phyloP scores from a whole-genome alignment of 2,888 invertebrate genomes.

The Ophion slaviceki region DNA sequence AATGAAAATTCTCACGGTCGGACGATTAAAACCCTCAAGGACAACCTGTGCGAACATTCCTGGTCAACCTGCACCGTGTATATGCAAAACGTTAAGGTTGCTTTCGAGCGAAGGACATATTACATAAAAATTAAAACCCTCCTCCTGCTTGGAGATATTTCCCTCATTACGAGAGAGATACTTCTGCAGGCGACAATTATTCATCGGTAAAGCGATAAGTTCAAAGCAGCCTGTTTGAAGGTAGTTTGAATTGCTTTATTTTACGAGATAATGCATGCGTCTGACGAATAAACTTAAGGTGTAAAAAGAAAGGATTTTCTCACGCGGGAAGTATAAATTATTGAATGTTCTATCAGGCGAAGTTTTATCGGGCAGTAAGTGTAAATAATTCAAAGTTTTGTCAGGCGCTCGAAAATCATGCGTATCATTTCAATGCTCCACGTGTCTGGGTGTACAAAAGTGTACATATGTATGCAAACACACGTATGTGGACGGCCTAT shows the following conservation, averaged over 20 bases:
- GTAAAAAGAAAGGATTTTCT: too few species aligned
- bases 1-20: conserved; percentile 41
- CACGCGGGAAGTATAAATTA: too few species aligned
- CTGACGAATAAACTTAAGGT: too few species aligned
- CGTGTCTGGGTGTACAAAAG: background rate
- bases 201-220: background rate
- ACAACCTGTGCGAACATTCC: conserved; percentile 21
- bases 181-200: background rate
- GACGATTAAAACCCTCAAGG: conserved; percentile 28
- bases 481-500: background rate
- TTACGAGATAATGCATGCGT: too few species aligned
- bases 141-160: background rate
- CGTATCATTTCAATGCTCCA: conserved; percentile 48
- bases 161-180: background rate
- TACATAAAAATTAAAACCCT: conserved; percentile 17
- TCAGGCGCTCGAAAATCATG: conserved; percentile 38
- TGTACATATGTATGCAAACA: background rate
- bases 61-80: too few species aligned
- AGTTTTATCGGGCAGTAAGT: background rate
- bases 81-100: conserved; percentile 16
- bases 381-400: conserved; percentile 29
- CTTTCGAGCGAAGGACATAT: background rate
- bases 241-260: too few species aligned
- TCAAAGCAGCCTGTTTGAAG: too few species aligned
- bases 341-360: too few species aligned